Conservation (phyloP, 1,140 invertebrate genomes). For the Pteromalus puparum region DNA sequence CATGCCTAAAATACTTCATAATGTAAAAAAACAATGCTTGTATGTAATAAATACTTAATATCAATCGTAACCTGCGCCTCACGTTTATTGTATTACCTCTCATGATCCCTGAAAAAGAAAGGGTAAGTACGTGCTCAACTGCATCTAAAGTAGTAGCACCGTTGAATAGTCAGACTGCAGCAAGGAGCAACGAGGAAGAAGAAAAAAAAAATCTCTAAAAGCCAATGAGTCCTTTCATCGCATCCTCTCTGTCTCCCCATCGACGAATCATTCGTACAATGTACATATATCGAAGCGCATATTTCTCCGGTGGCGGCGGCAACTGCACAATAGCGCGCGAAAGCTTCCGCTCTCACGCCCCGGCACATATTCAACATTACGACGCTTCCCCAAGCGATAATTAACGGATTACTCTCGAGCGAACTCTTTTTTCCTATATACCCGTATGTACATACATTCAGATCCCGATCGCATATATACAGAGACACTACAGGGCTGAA, state of each 20-base stretch:
- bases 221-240: too few species aligned
- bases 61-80: conserved; percentile 20
- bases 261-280: not conserved
- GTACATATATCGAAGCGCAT: not conserved
- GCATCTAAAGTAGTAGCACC: too few species aligned
- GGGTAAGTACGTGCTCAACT: too few species aligned
- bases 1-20: conserved; percentile 67
- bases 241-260: not conserved
- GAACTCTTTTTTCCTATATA: not conserved
- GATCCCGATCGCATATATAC: not conserved
- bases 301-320: not conserved
- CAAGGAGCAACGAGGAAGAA: not conserved
- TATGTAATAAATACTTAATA: conserved; percentile 70
- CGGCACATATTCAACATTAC: not conserved
- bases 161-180: not conserved
- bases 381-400: not conserved
- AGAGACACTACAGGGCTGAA: too few species aligned
- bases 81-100: not conserved
- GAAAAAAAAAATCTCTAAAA: too few species aligned
- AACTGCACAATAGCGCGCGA: not conserved
- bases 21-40: conserved; percentile 65
- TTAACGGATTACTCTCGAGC: not conserved
- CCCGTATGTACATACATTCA: not conserved
- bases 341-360: not conserved
- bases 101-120: too few species aligned